Evolutionary conservation across 1,140 invertebrate genomes (phyloP), one percentile per base, ranked within the genome.

Genomic region (Drosophila leontia): DNA sequence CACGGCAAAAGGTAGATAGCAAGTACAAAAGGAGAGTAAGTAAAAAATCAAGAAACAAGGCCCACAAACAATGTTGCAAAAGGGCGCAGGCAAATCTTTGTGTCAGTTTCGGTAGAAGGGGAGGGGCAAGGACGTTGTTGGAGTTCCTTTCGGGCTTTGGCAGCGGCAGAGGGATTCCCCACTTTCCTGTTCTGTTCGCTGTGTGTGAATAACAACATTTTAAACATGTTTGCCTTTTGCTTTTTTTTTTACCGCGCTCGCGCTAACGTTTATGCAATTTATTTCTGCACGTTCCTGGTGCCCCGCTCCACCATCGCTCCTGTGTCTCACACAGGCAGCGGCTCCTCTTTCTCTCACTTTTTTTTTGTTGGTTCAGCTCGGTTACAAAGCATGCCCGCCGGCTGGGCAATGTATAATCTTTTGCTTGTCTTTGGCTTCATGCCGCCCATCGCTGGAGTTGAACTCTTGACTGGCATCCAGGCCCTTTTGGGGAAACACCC

Each of bases 121-220:
- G n/a, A 34, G 41, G 42, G 48, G 48, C 17, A 26, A 50, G 39
- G 37, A 55, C 35, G 47, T 32, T 44, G 29, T 37, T 23, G 48
- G 41, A 50, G 58, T 45, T 69, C 57, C 45, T 57, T 56, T 63
- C 32, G 50, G 45, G n/a, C 50, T 19, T 51, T 51, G 50, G 51
- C 50, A 53, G 32, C 34, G 53, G 44, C 60, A 17, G 50, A 34
- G 23, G 74, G 34, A 35, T 15, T 65, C 23, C 39, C 63, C 56
- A 3, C 15, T 37, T 67, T 29, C 35, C 42, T 62, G 57, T 47
- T 23, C 13, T 35, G 29, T 19, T 37, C 44, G 35, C 37, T 87
- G 69, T 86, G 78, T 80, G 81, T 84, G 84, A 90, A 90, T 84
- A 90, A 90, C 85, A 90, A 90, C 78, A 90, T 90, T 88, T 90